A percentile compares a stretch with the other conserved stretches of the same genome.
These are phyloP conservation scores for Oscheius sp. DNA, from an alignment of 2,888 invertebrate species.

Conservation along the genomic window DNA sequence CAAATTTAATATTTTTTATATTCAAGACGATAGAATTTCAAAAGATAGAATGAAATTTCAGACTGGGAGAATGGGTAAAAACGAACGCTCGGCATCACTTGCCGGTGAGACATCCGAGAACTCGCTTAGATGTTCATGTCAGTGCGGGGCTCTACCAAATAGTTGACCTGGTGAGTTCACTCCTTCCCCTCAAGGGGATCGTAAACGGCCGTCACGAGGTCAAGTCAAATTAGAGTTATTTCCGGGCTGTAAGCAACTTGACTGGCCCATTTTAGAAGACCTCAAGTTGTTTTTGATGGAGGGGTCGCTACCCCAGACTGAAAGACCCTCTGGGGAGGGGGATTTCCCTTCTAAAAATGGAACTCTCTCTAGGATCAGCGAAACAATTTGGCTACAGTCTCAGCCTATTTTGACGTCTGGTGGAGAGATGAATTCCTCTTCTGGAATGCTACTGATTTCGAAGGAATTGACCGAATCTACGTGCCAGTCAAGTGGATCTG, in stretches of 20 bases:
- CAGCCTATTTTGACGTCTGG: conserved; percentile 69
- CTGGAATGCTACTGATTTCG: conserved; percentile 63
- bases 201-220: neutral
- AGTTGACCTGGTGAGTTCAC: conserved; percentile 64
- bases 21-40: neutral
- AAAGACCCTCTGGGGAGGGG: neutral
- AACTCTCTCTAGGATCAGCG: conserved; percentile 62
- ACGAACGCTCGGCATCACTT: conserved; percentile 45
- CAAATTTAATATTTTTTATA: neutral
- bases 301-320: neutral
- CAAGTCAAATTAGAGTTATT: neutral
- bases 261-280: neutral
- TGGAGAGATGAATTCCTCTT: conserved; percentile 63
- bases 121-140: conserved; percentile 62
- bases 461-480: conserved; percentile 58
- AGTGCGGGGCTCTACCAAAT: conserved; percentile 67
- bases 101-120: conserved; percentile 48
- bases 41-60: neutral
- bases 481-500: conserved; percentile 67
- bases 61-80: conserved; percentile 42
- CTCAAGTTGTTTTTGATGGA: conserved; percentile 4
- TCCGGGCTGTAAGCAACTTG: neutral
- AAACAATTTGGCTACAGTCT: conserved; percentile 68
- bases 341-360: conserved; percentile 4
- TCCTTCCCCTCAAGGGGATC: neutral